These are phyloP conservation scores for Coracopsis vasa DNA, from an alignment of 2,113 vertebrate species.

Conservation along the genomic window DNA sequence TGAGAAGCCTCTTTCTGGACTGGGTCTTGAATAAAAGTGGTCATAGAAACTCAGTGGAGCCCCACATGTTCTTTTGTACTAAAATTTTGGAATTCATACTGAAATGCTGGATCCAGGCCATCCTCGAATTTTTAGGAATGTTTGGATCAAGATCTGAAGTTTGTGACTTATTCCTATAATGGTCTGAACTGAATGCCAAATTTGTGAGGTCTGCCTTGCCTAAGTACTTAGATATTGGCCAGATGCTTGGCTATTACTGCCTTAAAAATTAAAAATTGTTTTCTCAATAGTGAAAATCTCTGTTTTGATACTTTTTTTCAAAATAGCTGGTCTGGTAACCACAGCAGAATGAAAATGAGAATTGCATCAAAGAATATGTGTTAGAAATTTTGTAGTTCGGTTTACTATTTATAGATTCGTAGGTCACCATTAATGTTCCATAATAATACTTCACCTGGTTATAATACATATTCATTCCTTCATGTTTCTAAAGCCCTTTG, in stretches of 20 bases:
- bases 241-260: not conserved
- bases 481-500: not conserved
- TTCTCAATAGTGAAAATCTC: not conserved
- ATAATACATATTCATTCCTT: not conserved
- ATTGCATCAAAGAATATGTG: not conserved
- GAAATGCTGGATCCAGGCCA: not conserved
- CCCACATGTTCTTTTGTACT: not conserved
- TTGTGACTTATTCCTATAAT: not conserved
- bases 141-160: not conserved
- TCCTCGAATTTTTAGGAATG: not conserved
- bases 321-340: not conserved
- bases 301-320: not conserved
- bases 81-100: not conserved
- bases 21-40: not conserved
- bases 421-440: not conserved
- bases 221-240: not conserved
- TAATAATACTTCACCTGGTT: slow-evolving; percentile 9
- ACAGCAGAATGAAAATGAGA: not conserved
- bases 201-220: not conserved
- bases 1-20: not conserved
- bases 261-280: not conserved
- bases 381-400: not conserved
- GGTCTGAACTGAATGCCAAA: not conserved
- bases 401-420: slow-evolving; percentile 20
- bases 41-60: not conserved